These are phyloP conservation scores for Sphaerodactylus townsendi DNA, from an alignment of 2,113 vertebrate genomes.

Conservation along the genomic window DNA sequence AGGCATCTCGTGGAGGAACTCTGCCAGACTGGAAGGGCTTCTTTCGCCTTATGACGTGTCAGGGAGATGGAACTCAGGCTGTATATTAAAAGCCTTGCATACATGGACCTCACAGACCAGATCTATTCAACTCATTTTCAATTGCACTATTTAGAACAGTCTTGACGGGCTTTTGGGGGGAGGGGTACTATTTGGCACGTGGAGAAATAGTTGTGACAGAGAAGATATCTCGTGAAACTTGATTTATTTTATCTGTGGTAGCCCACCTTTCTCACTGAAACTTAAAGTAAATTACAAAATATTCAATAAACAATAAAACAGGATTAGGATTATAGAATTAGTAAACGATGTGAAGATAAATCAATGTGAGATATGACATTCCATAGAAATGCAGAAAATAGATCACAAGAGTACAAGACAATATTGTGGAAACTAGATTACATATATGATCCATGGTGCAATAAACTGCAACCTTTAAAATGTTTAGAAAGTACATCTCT, in stretches of 20 bases:
- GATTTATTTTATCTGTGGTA: too few species aligned
- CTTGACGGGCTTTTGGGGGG: neutral
- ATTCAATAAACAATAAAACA: too few species aligned
- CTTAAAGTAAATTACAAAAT: too few species aligned
- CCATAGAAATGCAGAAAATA: too few species aligned
- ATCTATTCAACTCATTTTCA: constrained; percentile 49
- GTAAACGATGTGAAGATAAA: too few species aligned
- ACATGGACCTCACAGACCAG: constrained; percentile 9
- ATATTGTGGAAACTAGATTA: too few species aligned
- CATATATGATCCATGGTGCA: too few species aligned
- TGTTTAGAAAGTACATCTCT: neutral
- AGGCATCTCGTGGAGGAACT: constrained; percentile 33
- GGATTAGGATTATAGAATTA: too few species aligned
- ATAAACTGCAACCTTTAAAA: too few species aligned
- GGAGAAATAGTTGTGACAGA: neutral
- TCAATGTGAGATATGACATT: too few species aligned
- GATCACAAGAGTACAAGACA: too few species aligned
- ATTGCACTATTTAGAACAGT: neutral
- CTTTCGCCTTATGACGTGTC: constrained; percentile 52
- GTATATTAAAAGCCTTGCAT: neutral
- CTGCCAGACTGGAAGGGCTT: constrained; percentile 35
- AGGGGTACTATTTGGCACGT: neutral
- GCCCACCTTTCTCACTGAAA: too few species aligned
- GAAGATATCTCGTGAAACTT: accelerated
- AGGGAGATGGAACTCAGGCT: constrained; percentile 25